Base-by-base conservation (phyloP, 2,888 invertebrate genomes). In the Lutraria lutraria region DNA sequence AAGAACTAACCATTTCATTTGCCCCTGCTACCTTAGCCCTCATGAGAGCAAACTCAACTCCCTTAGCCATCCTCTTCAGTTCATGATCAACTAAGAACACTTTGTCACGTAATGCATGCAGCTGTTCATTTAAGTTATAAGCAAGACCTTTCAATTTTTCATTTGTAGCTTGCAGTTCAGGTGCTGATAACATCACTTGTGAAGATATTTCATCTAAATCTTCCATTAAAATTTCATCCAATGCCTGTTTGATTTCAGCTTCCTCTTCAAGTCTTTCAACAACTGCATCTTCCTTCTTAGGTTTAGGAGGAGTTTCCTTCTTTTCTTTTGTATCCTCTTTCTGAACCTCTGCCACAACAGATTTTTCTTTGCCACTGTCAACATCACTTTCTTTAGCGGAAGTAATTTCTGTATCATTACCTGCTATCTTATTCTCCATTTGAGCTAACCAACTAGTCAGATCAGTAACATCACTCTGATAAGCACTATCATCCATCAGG, bases 51-150 rank as follows among this genome's bases (percentile, higher is more conserved):
- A 93, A 92, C 83, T 94, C 94, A 29, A 95, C 91, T n/a, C 93
- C 94, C 79, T 93, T 93, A 13, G 93, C 94, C 94, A 94, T 94
- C 86, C 92, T 91, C 83, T 93, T 93, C 34, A 95, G 83, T 54
- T 94, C 94, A 81, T 92, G 91, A 81, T 94, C 95, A 31, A 94
- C 90, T 13, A 85, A 83, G 85, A 92, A 92, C 34, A 95, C 91
- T 76, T 94, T 94, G 63, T 94, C 94, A 56, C 92, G 88, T 15
- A 95, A 81, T 0, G 60, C 43, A 34, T 90, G 91, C 13, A 95
- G 89, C 86, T 94, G 94, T n/a, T 93, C 92, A 90, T 94, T 93
- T 43, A 94, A 89, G 54, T 89, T 90, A 54, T 87, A 84, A 12
- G 93, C 94, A 29, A 95, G 81, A 52, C 88, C 89, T 60, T 90